Percentiles rank a stretch among this genome's conserved stretches.
phyloP scores from a whole-genome alignment of 2,797 vertebrate species.

The Zonotrichia albicollis region DNA sequence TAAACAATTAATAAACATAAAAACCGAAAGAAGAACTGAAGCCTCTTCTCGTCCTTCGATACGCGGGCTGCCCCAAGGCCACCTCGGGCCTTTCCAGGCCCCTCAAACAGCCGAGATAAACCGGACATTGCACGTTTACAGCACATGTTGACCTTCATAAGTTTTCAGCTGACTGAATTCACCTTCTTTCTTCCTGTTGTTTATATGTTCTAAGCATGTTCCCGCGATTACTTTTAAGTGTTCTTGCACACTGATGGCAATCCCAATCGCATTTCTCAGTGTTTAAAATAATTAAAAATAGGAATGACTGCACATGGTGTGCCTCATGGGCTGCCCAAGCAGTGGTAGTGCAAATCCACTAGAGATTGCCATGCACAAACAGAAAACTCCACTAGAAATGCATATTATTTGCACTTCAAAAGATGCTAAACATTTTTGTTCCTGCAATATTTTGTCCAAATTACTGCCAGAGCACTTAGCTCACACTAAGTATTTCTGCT shows the following conservation, averaged over 20 bases:
- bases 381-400: not conserved
- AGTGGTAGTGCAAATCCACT: not conserved
- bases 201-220: not conserved
- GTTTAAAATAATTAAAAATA: not conserved
- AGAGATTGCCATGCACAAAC: not conserved
- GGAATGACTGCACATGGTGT: not conserved
- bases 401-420: not conserved
- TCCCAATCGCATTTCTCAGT: not conserved
- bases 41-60: no score
- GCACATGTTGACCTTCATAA: rapidly evolving
- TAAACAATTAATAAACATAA: no score
- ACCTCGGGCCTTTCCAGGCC: no score
- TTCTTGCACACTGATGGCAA: not conserved
- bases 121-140: not conserved
- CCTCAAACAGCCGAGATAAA: no score
- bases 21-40: no score
- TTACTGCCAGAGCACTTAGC: not conserved
- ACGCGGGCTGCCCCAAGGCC: no score
- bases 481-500: not conserved
- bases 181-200: not conserved
- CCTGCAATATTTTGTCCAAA: not conserved
- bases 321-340: not conserved
- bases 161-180: not conserved
- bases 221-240: not conserved
- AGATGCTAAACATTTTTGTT: rapidly evolving